Evolutionary conservation across 2,797 vertebrate species (phyloP).

Genomic region (Pampus argenteus): DNA sequence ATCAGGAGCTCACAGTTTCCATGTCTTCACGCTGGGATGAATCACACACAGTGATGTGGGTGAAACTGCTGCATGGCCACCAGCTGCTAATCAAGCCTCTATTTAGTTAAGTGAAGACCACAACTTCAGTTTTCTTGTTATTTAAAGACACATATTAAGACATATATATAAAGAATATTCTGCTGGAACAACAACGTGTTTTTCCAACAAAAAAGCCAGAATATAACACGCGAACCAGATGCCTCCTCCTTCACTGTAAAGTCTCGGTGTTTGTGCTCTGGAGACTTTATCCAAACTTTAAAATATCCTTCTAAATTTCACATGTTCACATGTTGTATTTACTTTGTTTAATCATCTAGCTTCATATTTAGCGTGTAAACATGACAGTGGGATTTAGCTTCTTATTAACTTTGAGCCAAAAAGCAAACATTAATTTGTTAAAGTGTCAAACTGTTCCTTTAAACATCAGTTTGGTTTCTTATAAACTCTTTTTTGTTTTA

Average conservation of each 20-base stretch:
- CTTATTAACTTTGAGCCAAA: neutral
- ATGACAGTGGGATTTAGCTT: neutral
- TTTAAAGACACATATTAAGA: too few relatives aligned
- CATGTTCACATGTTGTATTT: too few relatives aligned
- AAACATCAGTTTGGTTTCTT: neutral
- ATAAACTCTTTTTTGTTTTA: neutral
- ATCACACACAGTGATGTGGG: conserved; percentile 30
- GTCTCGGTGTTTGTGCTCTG: too few relatives aligned
- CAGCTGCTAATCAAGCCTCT: conserved; percentile 20
- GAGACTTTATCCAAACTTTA: too few relatives aligned
- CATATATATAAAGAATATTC: too few relatives aligned
- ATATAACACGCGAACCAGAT: too few relatives aligned
- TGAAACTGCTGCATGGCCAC: conserved; percentile 7
- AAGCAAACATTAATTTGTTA: neutral
- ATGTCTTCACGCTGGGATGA: conserved; percentile 30
- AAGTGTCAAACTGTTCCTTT: neutral
- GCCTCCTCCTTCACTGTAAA: too few relatives aligned
- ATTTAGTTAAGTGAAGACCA: neutral
- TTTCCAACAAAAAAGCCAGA: too few relatives aligned
- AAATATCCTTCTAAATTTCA: too few relatives aligned
- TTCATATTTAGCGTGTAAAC: neutral
- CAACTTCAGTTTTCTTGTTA: too few relatives aligned
- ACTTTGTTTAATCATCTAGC: too few relatives aligned
- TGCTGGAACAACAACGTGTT: too few relatives aligned
- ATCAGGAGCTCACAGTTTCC: conserved; percentile 51